phyloP scores from a whole-genome alignment of 2,113 vertebrate species.

The Etia nguti region DNA sequence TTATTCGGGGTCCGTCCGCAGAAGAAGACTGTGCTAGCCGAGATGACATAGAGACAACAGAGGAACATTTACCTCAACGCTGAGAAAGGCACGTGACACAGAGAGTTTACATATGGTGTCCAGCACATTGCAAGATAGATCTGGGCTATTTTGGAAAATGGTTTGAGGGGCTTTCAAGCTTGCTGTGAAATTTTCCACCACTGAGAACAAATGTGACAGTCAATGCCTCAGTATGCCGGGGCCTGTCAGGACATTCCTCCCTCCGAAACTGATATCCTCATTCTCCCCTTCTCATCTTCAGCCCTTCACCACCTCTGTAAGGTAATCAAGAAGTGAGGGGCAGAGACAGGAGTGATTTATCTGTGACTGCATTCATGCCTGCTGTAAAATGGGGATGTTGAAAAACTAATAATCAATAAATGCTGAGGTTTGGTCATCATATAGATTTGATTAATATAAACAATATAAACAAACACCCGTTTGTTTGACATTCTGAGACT shows the following conservation, averaged over 20 bases:
- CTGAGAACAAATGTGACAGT: slow-evolving; percentile 29
- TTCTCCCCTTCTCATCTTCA: background rate
- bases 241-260: slow-evolving; percentile 55
- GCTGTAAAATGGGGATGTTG: background rate
- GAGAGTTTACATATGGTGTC: background rate
- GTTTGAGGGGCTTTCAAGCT: slow-evolving; percentile 51
- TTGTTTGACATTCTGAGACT: background rate
- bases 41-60: background rate
- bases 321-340: background rate
- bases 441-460: background rate
- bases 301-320: background rate
- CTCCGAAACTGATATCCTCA: background rate
- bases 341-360: background rate
- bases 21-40: background rate
- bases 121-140: background rate
- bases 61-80: background rate
- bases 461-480: background rate
- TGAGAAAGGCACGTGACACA: background rate
- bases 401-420: background rate
- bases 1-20: background rate
- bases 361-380: background rate
- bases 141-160: slow-evolving; percentile 49
- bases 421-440: background rate
- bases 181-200: slow-evolving; percentile 35
- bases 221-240: slow-evolving; percentile 12